These are phyloP conservation scores for Misgurnus anguillicaudatus DNA, from an alignment of 2,113 vertebrate genomes.

Conservation along the genomic window DNA sequence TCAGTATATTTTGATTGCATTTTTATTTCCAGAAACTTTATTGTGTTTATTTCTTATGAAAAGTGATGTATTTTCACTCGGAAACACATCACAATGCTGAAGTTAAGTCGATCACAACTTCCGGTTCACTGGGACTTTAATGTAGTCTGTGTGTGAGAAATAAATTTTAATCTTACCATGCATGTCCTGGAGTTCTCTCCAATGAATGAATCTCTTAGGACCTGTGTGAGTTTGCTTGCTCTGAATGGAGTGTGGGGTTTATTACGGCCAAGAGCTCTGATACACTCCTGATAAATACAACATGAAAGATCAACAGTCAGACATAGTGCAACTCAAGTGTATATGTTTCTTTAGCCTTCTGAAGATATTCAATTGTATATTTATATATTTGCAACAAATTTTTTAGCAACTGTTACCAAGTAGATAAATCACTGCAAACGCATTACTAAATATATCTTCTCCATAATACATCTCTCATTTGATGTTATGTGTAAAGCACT, in stretches of 20 bases:
- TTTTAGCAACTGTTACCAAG: too few relatives aligned
- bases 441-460: too few relatives aligned
- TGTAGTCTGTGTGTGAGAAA: background rate
- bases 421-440: too few relatives aligned
- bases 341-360: too few relatives aligned
- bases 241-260: conserved; percentile 97
- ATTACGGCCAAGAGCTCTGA: conserved; percentile 95
- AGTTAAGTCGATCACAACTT: too few relatives aligned
- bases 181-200: conserved; percentile 98
- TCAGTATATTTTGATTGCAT: too few relatives aligned
- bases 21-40: too few relatives aligned
- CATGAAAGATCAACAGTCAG: conserved; percentile 5
- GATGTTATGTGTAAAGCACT: background rate
- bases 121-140: background rate
- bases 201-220: conserved; percentile 97
- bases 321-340: background rate
- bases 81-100: too few relatives aligned
- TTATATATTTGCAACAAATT: too few relatives aligned
- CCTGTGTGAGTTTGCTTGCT: conserved; percentile 98
- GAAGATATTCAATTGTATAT: too few relatives aligned
- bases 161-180: conserved; percentile 80
- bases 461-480: background rate
- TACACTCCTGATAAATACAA: conserved; percentile 85
- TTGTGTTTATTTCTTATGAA: too few relatives aligned
- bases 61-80: too few relatives aligned